phyloP scores from a whole-genome alignment of 2,113 vertebrate genomes.

The Steatornis caripensis region DNA sequence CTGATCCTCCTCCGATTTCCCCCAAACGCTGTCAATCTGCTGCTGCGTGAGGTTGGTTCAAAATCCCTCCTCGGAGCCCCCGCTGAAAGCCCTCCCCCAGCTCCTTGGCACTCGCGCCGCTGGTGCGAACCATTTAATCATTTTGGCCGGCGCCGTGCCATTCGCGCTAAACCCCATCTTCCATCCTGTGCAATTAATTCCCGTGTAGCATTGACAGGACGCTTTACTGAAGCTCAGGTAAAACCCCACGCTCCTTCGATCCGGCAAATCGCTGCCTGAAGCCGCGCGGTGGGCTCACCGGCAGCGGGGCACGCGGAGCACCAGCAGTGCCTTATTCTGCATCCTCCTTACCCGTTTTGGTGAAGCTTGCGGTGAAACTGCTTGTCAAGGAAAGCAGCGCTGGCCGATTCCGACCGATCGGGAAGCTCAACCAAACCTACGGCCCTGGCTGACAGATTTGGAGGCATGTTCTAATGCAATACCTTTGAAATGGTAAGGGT shows the following conservation, averaged over 20 bases:
- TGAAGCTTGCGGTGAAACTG: neutral
- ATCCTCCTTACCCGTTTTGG: neutral
- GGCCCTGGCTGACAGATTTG: neutral
- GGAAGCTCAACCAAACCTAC: neutral
- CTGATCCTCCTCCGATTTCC: neutral
- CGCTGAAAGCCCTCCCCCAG: neutral
- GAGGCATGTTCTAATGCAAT: too few relatives aligned
- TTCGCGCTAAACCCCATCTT: neutral
- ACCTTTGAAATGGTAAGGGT: neutral
- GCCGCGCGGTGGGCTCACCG: neutral
- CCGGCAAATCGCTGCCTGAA: neutral
- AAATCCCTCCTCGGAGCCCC: neutral
- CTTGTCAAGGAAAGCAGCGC: neutral
- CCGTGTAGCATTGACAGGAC: neutral
- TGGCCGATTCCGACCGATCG: neutral
- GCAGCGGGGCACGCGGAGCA: neutral
- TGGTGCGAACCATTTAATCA: neutral
- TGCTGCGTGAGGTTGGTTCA: neutral
- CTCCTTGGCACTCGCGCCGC: accelerated
- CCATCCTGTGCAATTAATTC: neutral
- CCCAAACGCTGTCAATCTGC: neutral
- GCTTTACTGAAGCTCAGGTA: neutral
- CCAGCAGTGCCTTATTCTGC: neutral
- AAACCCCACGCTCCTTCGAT: neutral
- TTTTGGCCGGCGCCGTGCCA: too few relatives aligned